A percentile compares a stretch with the other conserved stretches of the same genome.
These are phyloP conservation scores for Nephila pilipes DNA, from an alignment of 1,140 invertebrate genomes.

Conservation along the genomic window DNA sequence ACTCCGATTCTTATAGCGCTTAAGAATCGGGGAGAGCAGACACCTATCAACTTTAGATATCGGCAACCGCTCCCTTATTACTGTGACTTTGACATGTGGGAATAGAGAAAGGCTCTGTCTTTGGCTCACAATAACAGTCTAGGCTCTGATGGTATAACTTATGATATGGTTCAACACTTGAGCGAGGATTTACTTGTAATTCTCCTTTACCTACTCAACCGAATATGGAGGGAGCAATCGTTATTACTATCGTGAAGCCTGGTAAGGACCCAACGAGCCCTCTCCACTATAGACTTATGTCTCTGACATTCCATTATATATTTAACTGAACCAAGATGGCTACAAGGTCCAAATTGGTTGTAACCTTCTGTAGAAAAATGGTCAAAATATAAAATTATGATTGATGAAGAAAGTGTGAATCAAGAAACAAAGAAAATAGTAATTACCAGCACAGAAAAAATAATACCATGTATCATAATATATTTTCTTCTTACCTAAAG, in stretches of 20 bases:
- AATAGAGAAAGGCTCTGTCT: neutral
- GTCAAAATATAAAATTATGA: too few relatives aligned
- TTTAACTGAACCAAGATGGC: too few relatives aligned
- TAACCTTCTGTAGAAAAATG: too few relatives aligned
- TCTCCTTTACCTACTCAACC: neutral
- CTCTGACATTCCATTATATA: too few relatives aligned
- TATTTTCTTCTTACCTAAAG: too few relatives aligned
- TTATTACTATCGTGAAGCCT: neutral
- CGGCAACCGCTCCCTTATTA: neutral
- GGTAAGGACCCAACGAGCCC: neutral
- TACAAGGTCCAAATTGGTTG: too few relatives aligned
- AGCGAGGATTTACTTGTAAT: neutral
- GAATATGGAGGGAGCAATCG: neutral
- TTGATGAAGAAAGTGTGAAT: too few relatives aligned
- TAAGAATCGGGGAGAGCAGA: neutral
- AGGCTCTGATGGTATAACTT: neutral
- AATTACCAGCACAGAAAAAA: too few relatives aligned
- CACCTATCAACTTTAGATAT: neutral
- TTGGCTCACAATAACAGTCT: neutral
- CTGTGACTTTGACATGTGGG: neutral
- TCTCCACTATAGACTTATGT: neutral
- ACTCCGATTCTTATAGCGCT: neutral
- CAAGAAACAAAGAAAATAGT: too few relatives aligned
- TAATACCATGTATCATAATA: too few relatives aligned
- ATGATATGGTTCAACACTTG: neutral